These are phyloP conservation scores for Oreochromis niloticus DNA, from an alignment of 2,113 vertebrate species.

Conservation along the genomic window DNA sequence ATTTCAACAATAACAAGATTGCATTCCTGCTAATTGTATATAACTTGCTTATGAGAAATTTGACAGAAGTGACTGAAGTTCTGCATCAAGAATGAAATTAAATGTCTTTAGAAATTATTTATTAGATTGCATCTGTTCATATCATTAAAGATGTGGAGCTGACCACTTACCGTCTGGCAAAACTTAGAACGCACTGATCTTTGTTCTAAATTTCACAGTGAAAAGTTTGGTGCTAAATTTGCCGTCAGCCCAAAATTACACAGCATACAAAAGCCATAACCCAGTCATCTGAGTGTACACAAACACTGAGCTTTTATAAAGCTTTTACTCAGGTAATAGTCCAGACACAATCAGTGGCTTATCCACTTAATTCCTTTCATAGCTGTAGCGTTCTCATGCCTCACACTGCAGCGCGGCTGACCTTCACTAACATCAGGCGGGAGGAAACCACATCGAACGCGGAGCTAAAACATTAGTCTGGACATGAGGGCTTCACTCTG, in stretches of 20 bases:
- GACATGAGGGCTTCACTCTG: conserved; percentile 55
- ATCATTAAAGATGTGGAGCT: background rate
- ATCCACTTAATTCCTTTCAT: background rate
- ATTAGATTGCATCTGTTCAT: background rate
- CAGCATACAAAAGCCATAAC: background rate
- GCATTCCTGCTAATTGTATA: background rate
- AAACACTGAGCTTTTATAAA: no score
- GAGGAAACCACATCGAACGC: conserved; percentile 68
- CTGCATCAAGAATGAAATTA: background rate
- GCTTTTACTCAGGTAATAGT: background rate
- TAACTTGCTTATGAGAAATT: background rate
- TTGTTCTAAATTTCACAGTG: background rate
- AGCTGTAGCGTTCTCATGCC: conserved; percentile 11
- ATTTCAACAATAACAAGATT: background rate
- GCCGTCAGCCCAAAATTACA: background rate
- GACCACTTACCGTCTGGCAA: background rate
- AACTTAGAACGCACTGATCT: background rate
- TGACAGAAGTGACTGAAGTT: background rate
- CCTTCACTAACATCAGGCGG: conserved; percentile 34
- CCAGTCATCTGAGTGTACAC: background rate
- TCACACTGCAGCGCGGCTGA: conserved; percentile 23
- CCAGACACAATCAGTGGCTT: background rate
- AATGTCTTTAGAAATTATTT: background rate
- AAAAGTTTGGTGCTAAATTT: background rate
- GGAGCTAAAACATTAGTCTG: conserved; percentile 49